Percentiles rank a stretch among this genome's conserved stretches.
These are phyloP conservation scores for Anarsia innoxiella DNA, from an alignment of 2,888 invertebrate genomes.

Conservation along the genomic window DNA sequence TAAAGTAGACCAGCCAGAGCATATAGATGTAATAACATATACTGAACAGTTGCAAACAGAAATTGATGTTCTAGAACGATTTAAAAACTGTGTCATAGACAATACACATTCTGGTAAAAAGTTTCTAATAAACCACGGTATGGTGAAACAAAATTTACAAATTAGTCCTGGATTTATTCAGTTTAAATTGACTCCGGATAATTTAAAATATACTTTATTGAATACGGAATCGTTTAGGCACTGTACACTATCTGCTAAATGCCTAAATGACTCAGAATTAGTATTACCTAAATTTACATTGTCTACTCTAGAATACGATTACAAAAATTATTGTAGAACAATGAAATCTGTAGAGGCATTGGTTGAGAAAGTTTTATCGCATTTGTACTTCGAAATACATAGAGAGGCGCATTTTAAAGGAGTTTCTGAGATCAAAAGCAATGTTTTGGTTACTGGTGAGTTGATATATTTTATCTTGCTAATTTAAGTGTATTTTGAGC, in stretches of 20 bases:
- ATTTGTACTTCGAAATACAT: constrained; percentile 58
- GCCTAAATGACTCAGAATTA: constrained; percentile 43
- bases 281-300: constrained; percentile 32
- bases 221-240: constrained; percentile 69
- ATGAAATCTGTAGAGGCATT: constrained; percentile 67
- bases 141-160: constrained; percentile 59
- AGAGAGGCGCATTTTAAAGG: constrained; percentile 56
- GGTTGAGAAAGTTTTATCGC: constrained; percentile 42
- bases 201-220: constrained; percentile 62
- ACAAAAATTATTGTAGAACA: constrained; percentile 61
- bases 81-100: constrained; percentile 69
- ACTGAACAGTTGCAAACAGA: constrained; percentile 45
- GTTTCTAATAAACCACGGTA: constrained; percentile 72
- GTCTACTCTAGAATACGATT: constrained; percentile 52
- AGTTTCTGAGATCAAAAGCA: constrained; percentile 60
- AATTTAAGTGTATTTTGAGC: no score
- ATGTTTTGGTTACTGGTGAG: constrained; percentile 61
- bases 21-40: constrained; percentile 69
- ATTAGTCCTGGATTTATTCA: constrained; percentile 50
- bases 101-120: constrained; percentile 62
- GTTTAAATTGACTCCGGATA: constrained; percentile 61
- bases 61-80: constrained; percentile 51
- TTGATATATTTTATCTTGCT: no score
- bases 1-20: constrained; percentile 48
- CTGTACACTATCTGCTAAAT: constrained; percentile 60